These are phyloP conservation scores for Sardina pilchardus DNA, from an alignment of 2,113 vertebrate species.

Conservation along the genomic window DNA sequence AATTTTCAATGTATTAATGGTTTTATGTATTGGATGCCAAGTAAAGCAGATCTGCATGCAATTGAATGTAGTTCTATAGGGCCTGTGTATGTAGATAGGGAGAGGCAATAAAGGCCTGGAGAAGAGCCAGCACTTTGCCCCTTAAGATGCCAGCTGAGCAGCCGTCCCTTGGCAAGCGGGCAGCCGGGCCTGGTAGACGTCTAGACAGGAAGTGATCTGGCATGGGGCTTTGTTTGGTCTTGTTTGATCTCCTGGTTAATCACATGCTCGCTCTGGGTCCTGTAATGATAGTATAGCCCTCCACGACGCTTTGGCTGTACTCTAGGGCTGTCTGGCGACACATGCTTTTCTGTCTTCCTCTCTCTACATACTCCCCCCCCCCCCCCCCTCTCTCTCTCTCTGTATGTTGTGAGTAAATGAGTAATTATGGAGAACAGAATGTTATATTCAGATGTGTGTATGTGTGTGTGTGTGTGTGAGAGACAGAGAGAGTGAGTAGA, in stretches of 20 bases:
- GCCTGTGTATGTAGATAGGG: too few relatives aligned
- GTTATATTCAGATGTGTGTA: not conserved
- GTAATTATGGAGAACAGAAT: not conserved
- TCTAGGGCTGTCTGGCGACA: not conserved
- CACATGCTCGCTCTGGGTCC: not conserved
- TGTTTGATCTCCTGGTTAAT: not conserved
- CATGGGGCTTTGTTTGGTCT: not conserved
- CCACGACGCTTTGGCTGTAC: not conserved
- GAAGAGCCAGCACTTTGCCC: too few relatives aligned
- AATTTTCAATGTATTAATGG: too few relatives aligned
- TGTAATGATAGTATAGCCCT: not conserved
- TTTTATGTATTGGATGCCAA: too few relatives aligned
- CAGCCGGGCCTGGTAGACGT: not conserved
- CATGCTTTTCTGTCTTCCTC: not conserved
- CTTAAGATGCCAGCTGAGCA: too few relatives aligned
- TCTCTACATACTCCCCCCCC: not conserved
- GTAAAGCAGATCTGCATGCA: too few relatives aligned
- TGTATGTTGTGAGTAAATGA: not conserved
- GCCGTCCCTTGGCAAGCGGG: not conserved
- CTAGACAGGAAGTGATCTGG: not conserved
- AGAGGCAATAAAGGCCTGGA: too few relatives aligned
- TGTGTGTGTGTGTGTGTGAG: not conserved
- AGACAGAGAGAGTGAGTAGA: too few relatives aligned
- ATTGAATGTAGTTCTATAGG: too few relatives aligned
- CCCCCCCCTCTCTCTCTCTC: not conserved